phyloP scores from a whole-genome alignment of 2,113 vertebrate genomes.

The Paratilapia polleni region DNA sequence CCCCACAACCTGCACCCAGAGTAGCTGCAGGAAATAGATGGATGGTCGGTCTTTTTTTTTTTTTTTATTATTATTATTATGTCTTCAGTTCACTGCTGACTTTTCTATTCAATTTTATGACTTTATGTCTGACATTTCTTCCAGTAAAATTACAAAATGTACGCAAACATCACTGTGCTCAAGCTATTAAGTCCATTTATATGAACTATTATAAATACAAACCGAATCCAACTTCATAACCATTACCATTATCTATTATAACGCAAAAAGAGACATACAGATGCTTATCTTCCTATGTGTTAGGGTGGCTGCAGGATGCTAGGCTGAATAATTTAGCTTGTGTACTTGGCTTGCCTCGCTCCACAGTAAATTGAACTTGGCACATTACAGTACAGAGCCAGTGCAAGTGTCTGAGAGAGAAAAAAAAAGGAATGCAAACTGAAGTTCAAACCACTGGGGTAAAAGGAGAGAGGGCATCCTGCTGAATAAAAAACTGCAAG shows the following conservation, averaged over 20 bases:
- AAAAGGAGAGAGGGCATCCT: background rate
- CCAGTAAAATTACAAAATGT: background rate
- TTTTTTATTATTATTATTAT: too few relatives aligned
- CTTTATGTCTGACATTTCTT: background rate
- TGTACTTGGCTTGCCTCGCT: conserved; percentile 47
- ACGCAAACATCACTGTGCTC: background rate
- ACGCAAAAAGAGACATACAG: background rate
- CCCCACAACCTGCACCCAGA: background rate
- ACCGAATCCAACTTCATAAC: background rate
- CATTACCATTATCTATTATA: conserved; percentile 4
- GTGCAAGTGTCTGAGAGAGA: conserved; percentile 16
- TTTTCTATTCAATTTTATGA: background rate
- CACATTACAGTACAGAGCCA: conserved; percentile 14
- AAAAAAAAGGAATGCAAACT: conserved; percentile 27
- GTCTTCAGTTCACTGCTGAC: background rate
- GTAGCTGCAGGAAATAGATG: background rate
- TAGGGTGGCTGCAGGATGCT: conserved; percentile 40
- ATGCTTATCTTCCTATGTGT: conserved; percentile 9
- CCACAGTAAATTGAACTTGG: conserved; percentile 45
- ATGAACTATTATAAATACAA: background rate
- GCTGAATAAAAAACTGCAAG: background rate
- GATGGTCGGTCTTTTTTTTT: too few relatives aligned
- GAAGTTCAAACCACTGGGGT: conserved; percentile 13
- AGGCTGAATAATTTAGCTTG: conserved; percentile 72
- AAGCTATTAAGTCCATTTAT: background rate